Evolutionary conservation across 2,797 vertebrate species (phyloP).

Genomic region (Tarsius wallacei): DNA sequence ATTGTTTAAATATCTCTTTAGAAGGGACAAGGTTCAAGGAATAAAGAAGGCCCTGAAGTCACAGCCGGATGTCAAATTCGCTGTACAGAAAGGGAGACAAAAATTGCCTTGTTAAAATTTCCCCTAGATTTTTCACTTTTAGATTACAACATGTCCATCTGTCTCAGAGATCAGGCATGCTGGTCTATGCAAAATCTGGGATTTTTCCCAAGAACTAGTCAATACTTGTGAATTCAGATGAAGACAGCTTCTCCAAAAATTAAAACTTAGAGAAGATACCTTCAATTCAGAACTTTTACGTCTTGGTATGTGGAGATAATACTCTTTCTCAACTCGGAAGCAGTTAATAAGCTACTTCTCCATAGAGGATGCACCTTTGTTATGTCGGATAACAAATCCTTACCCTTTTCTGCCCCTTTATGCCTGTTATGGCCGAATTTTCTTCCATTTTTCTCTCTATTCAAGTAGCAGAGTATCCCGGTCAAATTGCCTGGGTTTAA

Average conservation of each 20-base stretch:
- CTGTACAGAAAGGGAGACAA: conserved; percentile 30
- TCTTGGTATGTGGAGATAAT: background rate
- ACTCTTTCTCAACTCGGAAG: background rate
- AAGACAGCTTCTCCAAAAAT: conserved; percentile 47
- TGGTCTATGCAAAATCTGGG: conserved; percentile 34
- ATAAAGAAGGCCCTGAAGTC: background rate
- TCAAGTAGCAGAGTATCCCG: background rate
- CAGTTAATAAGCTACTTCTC: background rate
- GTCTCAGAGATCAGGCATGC: background rate
- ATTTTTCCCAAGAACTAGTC: conserved; percentile 71
- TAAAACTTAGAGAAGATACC: conserved; percentile 21
- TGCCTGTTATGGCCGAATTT: background rate
- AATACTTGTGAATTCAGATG: conserved; percentile 59
- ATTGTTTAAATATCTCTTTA: background rate
- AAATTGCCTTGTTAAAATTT: conserved; percentile 46
- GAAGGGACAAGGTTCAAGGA: background rate
- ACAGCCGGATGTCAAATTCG: background rate
- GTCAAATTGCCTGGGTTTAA: background rate
- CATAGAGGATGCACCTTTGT: background rate
- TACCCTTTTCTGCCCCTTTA: background rate
- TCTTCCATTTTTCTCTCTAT: background rate
- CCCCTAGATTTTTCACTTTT: background rate
- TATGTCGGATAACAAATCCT: background rate
- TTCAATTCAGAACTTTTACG: background rate
- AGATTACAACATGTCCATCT: conserved; percentile 57